phyloP scores from a whole-genome alignment of 2,888 invertebrate genomes.

The Drosophila engyochracea region DNA sequence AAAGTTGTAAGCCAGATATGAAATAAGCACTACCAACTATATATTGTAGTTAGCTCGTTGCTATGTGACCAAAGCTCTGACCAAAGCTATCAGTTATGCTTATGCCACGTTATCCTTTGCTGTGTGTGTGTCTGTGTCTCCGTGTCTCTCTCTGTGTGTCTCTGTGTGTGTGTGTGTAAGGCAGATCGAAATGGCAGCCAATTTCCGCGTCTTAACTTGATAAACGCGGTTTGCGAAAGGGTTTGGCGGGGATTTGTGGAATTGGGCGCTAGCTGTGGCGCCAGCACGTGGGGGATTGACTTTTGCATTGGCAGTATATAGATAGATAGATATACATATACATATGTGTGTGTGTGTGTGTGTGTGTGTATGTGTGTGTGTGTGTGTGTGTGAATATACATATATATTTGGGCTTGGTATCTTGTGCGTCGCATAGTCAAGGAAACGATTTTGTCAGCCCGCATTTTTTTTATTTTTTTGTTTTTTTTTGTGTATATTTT shows the following conservation, averaged over 20 bases:
- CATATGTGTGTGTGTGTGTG: background rate
- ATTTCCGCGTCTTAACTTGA: conserved; percentile 67
- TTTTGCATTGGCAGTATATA: conserved; percentile 15
- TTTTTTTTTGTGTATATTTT: conserved; percentile 1
- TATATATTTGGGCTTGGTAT: conserved; percentile 6
- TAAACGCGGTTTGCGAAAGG: conserved; percentile 45
- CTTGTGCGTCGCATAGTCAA: conserved; percentile 48
- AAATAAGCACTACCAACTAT: background rate
- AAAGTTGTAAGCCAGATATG: conserved; percentile 2
- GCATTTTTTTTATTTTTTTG: conserved; percentile 34
- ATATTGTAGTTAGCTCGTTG: conserved; percentile 15
- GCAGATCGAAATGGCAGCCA: conserved; percentile 68
- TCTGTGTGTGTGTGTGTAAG: conserved; percentile 15
- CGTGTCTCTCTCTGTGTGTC: background rate
- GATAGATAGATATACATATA: background rate
- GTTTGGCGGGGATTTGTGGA: conserved; percentile 19
- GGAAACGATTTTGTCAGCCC: conserved; percentile 62
- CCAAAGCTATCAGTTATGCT: conserved; percentile 53
- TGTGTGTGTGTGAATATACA: conserved; percentile 2
- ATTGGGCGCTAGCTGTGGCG: conserved; percentile 21
- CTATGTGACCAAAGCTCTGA: conserved; percentile 29
- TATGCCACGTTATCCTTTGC: conserved; percentile 35
- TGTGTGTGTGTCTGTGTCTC: background rate
- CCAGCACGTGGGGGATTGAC: conserved; percentile 48
- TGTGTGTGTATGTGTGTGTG: conserved; percentile 2